Conservation (phyloP, 2,797 vertebrate genomes). For the Pantherophis vulpinus region DNA sequence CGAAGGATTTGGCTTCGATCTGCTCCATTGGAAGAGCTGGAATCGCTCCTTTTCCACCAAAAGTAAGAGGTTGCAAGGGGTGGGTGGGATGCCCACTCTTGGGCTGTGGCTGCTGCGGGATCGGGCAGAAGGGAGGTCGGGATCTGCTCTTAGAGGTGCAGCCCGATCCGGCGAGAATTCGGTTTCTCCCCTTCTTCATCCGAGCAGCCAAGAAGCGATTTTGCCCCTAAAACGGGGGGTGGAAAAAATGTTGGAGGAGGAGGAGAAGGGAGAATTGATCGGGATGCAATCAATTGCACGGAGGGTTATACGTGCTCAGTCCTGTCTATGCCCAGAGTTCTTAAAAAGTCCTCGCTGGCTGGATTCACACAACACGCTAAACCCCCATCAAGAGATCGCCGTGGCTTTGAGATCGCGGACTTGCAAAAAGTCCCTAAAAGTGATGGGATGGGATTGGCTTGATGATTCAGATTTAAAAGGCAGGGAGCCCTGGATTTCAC, state of each 20-base stretch:
- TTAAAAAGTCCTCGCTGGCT: background rate
- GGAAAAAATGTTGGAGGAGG: background rate
- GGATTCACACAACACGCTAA: background rate
- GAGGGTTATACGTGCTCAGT: background rate
- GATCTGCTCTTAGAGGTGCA: background rate
- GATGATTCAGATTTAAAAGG: background rate
- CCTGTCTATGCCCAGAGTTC: background rate
- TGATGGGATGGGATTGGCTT: background rate
- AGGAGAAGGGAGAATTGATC: too few species aligned
- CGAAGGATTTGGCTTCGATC: background rate
- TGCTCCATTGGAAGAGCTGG: background rate
- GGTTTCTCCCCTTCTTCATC: background rate
- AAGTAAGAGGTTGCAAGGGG: background rate
- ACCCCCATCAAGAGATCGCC: background rate
- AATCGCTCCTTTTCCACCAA: background rate
- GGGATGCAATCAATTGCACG: too few species aligned
- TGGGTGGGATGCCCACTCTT: too few species aligned
- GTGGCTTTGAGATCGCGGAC: background rate
- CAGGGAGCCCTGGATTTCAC: background rate
- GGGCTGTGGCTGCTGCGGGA: background rate
- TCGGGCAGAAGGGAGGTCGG: background rate
- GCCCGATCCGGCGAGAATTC: background rate
- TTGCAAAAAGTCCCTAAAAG: background rate
- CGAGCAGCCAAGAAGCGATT: background rate
- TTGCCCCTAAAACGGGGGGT: rapidly evolving